phyloP scores from a whole-genome alignment of 2,888 invertebrate genomes.

The Perizoma flavofasciatum region DNA sequence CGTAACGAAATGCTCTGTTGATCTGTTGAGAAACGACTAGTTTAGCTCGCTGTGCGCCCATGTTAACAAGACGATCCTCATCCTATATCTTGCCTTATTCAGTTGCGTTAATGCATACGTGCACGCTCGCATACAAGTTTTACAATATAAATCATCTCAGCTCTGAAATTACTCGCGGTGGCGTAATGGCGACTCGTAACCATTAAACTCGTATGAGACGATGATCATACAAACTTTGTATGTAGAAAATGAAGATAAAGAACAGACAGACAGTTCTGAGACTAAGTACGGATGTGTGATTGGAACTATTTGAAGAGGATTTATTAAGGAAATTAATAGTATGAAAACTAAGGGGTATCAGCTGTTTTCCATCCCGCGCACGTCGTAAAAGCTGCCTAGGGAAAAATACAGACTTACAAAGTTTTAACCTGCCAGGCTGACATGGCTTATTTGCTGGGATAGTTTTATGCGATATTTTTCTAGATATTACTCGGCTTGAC shows the following conservation, averaged over 20 bases:
- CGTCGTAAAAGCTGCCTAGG: constrained; percentile 3
- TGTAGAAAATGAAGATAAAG: too few relatives aligned
- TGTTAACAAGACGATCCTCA: constrained; percentile 6
- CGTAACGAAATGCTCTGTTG: too few relatives aligned
- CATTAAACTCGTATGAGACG: constrained; percentile 8
- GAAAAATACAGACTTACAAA: background rate
- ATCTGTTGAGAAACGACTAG: too few relatives aligned
- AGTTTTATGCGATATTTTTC: constrained; percentile 2
- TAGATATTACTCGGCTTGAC: too few relatives aligned
- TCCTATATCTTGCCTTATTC: constrained; percentile 12
- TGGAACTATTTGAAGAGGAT: too few relatives aligned
- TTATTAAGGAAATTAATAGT: background rate
- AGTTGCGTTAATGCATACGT: constrained; percentile 8
- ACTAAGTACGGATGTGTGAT: too few relatives aligned
- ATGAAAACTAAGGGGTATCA: background rate
- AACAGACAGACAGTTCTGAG: too few relatives aligned
- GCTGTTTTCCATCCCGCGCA: constrained; percentile 4
- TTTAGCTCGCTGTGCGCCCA: background rate
- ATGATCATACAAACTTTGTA: background rate
- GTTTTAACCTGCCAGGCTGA: background rate
- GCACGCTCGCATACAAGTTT: constrained; percentile 8
- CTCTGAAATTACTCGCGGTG: constrained; percentile 15
- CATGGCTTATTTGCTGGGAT: constrained; percentile 2
- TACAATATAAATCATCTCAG: constrained; percentile 17
- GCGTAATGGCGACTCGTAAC: constrained; percentile 8